Evolutionary conservation across 1,140 invertebrate genomes (phyloP).

Genomic region (Aphis gossypii): DNA sequence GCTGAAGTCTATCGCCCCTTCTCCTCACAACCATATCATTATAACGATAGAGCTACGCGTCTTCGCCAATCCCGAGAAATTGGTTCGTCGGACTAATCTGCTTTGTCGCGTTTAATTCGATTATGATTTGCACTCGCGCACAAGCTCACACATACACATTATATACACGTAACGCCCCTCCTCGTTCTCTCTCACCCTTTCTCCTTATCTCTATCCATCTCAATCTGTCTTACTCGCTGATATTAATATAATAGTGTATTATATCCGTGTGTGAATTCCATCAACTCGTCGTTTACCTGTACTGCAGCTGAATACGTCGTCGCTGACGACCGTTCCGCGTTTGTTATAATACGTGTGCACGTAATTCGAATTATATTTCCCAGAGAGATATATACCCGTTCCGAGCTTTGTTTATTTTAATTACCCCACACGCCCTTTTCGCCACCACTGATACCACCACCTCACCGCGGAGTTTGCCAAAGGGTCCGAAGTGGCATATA

Average conservation of each 20-base stretch:
- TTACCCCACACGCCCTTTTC: background rate
- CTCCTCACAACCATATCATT: background rate
- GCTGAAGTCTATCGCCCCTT: background rate
- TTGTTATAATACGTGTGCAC: background rate
- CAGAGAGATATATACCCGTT: background rate
- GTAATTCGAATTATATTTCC: conserved; percentile 55
- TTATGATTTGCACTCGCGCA: conserved; percentile 9
- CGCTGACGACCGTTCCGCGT: background rate
- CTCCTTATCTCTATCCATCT: no score
- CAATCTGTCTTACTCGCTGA: background rate
- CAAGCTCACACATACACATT: background rate
- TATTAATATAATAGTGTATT: conserved; percentile 1
- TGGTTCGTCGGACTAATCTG: conserved; percentile 40
- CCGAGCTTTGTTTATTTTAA: conserved; percentile 51
- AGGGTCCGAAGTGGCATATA: background rate
- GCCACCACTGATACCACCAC: background rate
- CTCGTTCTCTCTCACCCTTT: background rate
- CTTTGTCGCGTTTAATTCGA: conserved; percentile 49
- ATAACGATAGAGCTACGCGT: background rate
- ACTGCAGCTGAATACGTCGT: background rate
- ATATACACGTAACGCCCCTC: background rate
- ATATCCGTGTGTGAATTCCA: conserved; percentile 46
- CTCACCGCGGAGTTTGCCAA: background rate
- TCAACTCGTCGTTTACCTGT: conserved; percentile 49
- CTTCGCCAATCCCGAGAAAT: conserved; percentile 31